Evolutionary conservation across 2,113 vertebrate species (phyloP), one percentile per base, ranked within the genome.

Genomic region (Hippocampus comes): DNA sequence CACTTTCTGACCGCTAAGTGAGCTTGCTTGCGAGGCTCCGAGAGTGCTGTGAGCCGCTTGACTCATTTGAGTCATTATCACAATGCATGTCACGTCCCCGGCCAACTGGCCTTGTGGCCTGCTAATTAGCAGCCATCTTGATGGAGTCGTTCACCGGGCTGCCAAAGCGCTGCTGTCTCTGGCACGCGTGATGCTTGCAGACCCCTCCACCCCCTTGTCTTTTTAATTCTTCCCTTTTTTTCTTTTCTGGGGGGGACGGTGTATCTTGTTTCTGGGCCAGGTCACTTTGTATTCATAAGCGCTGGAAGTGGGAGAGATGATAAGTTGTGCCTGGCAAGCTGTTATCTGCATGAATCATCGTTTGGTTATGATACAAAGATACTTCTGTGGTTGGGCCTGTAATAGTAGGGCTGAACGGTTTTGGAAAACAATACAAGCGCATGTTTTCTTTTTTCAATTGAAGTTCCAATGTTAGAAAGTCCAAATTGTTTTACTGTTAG

Each of bases 91-190:
- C 68, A 64, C 77, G 78, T 65, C 72, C 69, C 70, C 73, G 46
- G 72, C 57, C 68, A 70, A 46, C 73, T 77, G 80, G 82, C 82
- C 83, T 6, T 73, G 69, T 71, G 75, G 85, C 80, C 80, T 73
- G 82, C 14, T 85, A 79, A 85, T 89, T 85, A 89, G 78, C 87
- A 83, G 82, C 71, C 84, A 85, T 81, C 78, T 85, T 83, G 79
- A 87, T 82, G 67, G 82, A 89, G 82, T 87, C 82, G 84, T 83
- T 88, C 88, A 73, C 71, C 79, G 80, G 78, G 75, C 70, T 41
- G 74, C 80, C 84, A 46, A 79, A 77, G 84, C 14, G 15, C 85
- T 81, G 82, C 84, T 76, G 77, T 83, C 80, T 34, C 69, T 79
- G 73, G 78, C 78, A 59, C 25, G 59, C 25, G 25, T 27, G 3